Evolutionary conservation across 2,888 invertebrate genomes (phyloP).

Genomic region (Eupithecia subumbrata): DNA sequence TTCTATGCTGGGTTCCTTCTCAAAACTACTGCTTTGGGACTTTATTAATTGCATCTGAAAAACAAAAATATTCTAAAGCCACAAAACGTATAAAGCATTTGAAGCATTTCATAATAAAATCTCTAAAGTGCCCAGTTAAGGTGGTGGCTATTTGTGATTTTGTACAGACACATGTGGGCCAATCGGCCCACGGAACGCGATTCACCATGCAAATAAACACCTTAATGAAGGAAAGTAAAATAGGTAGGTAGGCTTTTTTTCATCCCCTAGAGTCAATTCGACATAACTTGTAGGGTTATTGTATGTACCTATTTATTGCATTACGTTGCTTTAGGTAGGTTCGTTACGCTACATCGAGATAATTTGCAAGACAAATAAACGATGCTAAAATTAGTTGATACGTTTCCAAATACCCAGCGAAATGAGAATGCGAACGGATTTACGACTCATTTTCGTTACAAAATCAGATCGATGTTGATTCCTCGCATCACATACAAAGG

Average conservation of each 20-base stretch:
- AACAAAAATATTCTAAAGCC: conserved; percentile 7
- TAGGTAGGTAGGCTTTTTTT: neutral
- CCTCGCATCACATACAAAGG: neutral
- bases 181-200: neutral
- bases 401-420: conserved; percentile 33
- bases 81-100: neutral
- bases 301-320: neutral
- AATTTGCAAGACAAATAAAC: conserved; percentile 35
- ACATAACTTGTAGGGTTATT: neutral
- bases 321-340: neutral
- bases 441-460: conserved; percentile 37
- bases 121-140: neutral
- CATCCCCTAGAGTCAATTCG: neutral
- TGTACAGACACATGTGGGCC: neutral
- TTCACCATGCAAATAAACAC: neutral
- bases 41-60: conserved; percentile 83
- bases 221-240: neutral
- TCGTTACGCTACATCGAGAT: conserved; percentile 16
- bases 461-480: conserved; percentile 18
- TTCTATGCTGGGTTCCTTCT: conserved; percentile 80
- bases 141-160: neutral
- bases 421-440: conserved; percentile 38
- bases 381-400: conserved; percentile 38
- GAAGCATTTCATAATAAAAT: too few species aligned
- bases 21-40: conserved; percentile 81